phyloP scores from a whole-genome alignment of 2,113 vertebrate genomes.

The Burhinus bistriatus region DNA sequence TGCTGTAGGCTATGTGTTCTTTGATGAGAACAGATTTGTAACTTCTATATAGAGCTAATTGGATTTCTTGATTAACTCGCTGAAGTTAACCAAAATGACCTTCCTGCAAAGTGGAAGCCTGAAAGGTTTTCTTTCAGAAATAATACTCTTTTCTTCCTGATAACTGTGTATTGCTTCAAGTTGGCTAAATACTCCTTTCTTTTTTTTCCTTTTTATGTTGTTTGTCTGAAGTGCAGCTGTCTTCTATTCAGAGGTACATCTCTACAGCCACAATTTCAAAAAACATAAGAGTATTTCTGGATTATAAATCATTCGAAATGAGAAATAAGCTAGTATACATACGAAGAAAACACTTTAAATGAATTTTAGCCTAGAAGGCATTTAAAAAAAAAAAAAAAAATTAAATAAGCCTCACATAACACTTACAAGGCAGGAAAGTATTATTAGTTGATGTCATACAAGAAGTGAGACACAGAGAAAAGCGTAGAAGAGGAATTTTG shows the following conservation, averaged over 20 bases:
- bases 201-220: neutral
- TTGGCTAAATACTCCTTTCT: neutral
- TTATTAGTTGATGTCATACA: neutral
- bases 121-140: constrained; percentile 29
- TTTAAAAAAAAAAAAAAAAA: neutral
- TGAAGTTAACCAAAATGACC: constrained; percentile 9
- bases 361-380: neutral
- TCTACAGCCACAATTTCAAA: neutral
- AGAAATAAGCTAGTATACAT: neutral
- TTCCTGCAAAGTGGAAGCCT: neutral
- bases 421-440: neutral
- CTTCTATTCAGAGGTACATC: neutral
- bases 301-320: neutral
- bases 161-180: neutral
- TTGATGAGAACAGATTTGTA: constrained; percentile 22
- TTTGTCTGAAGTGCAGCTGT: neutral
- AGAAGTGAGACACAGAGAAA: neutral
- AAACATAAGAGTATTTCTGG: neutral
- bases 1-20: neutral
- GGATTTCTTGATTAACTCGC: constrained; percentile 22
- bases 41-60: constrained; percentile 12
- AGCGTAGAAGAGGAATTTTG: neutral
- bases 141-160: neutral
- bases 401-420: neutral
- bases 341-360: neutral